Evolutionary conservation across 1,140 invertebrate genomes (phyloP).

Genomic region (Heliconius melpomene): DNA sequence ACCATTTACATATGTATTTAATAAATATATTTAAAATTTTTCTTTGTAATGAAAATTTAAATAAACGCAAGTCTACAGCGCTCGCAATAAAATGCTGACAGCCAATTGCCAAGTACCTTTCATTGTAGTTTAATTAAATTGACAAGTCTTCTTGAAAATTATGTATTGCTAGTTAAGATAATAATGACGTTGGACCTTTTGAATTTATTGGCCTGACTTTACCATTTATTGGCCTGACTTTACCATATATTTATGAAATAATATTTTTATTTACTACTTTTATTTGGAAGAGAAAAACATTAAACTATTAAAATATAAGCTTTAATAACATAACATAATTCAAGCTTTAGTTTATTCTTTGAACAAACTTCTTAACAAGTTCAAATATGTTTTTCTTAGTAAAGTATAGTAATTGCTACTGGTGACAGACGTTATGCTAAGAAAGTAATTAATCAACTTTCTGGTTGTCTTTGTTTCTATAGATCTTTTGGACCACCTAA

Average conservation of each 20-base stretch:
- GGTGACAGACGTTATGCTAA: neutral
- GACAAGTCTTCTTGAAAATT: constrained; percentile 27
- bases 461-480: neutral
- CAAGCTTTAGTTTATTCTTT: neutral
- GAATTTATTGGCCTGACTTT: neutral
- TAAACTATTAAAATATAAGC: too few relatives aligned
- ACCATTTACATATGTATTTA: too few relatives aligned
- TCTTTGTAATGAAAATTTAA: neutral
- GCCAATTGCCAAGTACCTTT: constrained; percentile 9
- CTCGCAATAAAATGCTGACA: neutral
- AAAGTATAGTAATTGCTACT: neutral
- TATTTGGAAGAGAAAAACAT: too few relatives aligned
- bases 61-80: constrained; percentile 6
- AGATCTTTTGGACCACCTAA: neutral
- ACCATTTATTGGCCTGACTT: neutral
- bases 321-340: neutral
- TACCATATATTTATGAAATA: neutral
- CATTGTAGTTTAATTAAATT: constrained; percentile 41
- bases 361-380: neutral
- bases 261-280: too few relatives aligned
- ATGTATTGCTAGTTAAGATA: neutral
- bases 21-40: too few relatives aligned
- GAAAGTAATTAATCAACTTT: constrained; percentile 6
- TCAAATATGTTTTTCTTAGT: constrained; percentile 3
- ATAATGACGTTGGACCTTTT: neutral